phyloP scores from a whole-genome alignment of 1,140 invertebrate genomes.

The Hydropsyche tenuis region DNA sequence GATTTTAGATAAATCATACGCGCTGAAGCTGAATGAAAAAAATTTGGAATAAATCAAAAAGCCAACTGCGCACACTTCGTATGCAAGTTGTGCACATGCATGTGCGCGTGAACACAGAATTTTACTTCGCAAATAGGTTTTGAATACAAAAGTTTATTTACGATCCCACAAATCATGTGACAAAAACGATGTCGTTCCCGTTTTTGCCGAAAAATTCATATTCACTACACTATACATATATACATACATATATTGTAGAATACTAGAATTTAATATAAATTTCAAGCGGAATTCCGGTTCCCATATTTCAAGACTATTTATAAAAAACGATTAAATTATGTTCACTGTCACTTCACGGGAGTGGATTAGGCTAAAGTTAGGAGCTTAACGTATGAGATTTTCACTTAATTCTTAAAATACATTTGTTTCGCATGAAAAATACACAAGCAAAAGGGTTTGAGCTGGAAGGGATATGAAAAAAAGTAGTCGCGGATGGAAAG shows the following conservation, averaged over 20 bases:
- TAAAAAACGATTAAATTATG: no score
- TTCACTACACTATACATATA: no score
- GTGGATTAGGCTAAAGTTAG: no score
- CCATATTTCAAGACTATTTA: no score
- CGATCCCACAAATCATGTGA: slow-evolving; percentile 42
- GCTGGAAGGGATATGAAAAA: neutral
- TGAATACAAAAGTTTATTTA: slow-evolving; percentile 46
- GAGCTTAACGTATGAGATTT: neutral
- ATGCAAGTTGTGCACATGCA: slow-evolving; percentile 13
- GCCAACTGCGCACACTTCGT: slow-evolving; percentile 7
- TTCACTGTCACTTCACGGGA: no score
- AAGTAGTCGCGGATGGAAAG: slow-evolving; percentile 19
- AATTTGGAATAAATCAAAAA: slow-evolving; percentile 13
- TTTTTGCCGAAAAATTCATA: slow-evolving; percentile 35
- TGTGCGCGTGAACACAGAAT: slow-evolving; percentile 19
- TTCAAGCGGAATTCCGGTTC: no score
- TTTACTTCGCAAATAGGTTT: slow-evolving; percentile 37
- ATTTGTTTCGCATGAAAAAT: slow-evolving; percentile 17
- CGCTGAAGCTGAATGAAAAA: no score
- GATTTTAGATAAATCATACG: no score
- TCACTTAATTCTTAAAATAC: slow-evolving; percentile 8
- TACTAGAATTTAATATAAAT: no score
- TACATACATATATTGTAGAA: no score
- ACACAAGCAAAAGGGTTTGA: slow-evolving; percentile 8
- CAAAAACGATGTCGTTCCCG: slow-evolving; percentile 30